These are phyloP conservation scores for Colaptes auratus DNA, from an alignment of 2,113 vertebrate genomes.

Conservation along the genomic window DNA sequence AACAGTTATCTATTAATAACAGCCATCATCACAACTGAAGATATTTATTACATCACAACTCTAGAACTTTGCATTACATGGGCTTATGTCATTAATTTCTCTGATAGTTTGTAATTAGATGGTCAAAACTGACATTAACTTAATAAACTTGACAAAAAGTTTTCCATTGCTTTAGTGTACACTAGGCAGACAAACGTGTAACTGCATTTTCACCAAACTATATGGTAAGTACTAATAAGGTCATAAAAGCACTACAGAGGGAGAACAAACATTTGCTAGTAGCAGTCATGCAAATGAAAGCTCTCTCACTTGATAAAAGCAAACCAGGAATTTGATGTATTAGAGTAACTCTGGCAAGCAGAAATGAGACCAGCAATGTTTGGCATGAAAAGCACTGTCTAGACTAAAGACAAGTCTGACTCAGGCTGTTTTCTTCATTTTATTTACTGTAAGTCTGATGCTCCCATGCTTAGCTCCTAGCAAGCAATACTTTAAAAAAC, in stretches of 20 bases:
- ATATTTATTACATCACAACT: neutral
- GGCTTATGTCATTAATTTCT: neutral
- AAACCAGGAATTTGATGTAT: slow-evolving; percentile 6
- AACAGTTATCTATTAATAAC: neutral
- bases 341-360: slow-evolving; percentile 32
- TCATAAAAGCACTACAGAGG: neutral
- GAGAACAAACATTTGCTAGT: neutral
- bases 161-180: neutral
- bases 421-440: slow-evolving; percentile 37
- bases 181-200: neutral
- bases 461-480: neutral
- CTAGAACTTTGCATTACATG: neutral
- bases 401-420: slow-evolving; percentile 52
- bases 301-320: slow-evolving; percentile 14
- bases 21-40: neutral
- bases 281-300: slow-evolving; percentile 7
- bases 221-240: neutral
- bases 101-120: neutral
- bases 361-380: neutral
- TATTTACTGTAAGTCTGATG: slow-evolving; percentile 45
- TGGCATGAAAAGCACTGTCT: slow-evolving; percentile 30
- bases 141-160: neutral
- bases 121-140: neutral
- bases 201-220: neutral
- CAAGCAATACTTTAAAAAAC: neutral